Conservation (phyloP, 2,888 invertebrate genomes). For the Noctua comes region DNA sequence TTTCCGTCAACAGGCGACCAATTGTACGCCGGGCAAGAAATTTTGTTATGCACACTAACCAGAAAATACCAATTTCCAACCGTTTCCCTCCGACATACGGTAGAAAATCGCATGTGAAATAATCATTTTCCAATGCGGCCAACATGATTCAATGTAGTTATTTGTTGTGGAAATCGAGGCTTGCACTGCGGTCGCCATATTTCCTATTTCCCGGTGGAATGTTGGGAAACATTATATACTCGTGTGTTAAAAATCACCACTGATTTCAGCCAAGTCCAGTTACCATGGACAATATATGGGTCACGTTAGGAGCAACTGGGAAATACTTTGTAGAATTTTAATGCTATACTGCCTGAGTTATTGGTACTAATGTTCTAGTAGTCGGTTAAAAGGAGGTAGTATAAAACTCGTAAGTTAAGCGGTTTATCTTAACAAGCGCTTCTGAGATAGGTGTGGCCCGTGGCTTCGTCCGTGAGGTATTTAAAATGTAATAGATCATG, state of each 20-base stretch:
- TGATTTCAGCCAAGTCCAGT: conserved; percentile 38
- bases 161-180: conserved; percentile 71
- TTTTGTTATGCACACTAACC: conserved; percentile 59
- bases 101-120: conserved; percentile 49
- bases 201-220: conserved; percentile 71
- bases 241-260: conserved; percentile 62
- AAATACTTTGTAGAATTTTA: conserved; percentile 54
- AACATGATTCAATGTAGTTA: conserved; percentile 69
- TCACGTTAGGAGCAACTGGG: conserved; percentile 32
- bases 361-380: conserved; percentile 34
- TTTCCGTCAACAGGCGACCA: conserved; percentile 73
- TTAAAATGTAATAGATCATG: background rate
- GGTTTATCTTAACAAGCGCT: conserved; percentile 3
- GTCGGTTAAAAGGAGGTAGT: conserved; percentile 14
- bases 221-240: conserved; percentile 57
- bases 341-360: conserved; percentile 33
- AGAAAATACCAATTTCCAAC: conserved; percentile 44
- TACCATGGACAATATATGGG: conserved; percentile 40
- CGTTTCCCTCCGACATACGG: conserved; percentile 41
- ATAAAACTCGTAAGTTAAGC: conserved; percentile 36
- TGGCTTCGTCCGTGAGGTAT: background rate
- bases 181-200: conserved; percentile 71
- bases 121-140: conserved; percentile 51
- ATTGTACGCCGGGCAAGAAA: conserved; percentile 64
- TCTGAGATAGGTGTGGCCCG: background rate